Evolutionary conservation across 2,797 vertebrate species (phyloP).

Genomic region (Crax fasciolata): DNA sequence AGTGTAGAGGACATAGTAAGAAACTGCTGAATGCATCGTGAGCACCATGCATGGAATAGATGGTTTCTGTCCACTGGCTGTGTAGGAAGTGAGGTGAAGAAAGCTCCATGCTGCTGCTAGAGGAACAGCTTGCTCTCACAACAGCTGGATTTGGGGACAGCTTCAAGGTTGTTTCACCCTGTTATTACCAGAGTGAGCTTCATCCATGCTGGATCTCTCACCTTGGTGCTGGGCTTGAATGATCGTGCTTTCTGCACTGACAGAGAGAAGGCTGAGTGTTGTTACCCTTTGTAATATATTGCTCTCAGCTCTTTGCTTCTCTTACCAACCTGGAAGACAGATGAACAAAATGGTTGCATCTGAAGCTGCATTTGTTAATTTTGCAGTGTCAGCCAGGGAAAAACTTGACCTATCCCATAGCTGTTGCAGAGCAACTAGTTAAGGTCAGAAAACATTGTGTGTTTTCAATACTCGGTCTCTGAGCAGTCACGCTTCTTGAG

Average conservation of each 20-base stretch:
- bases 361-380: neutral
- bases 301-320: neutral
- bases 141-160: neutral
- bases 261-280: neutral
- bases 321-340: neutral
- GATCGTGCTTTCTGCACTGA: neutral
- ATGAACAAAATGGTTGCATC: neutral
- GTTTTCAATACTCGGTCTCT: neutral
- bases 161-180: neutral
- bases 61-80: too few species aligned
- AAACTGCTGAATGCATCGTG: neutral
- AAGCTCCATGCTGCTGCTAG: neutral
- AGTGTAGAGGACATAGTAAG: rapidly evolving
- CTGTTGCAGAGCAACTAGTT: neutral
- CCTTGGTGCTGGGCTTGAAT: neutral
- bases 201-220: neutral
- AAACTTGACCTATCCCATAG: neutral
- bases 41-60: neutral
- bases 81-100: neutral
- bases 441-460: neutral
- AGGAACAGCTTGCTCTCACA: neutral
- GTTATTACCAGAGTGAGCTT: neutral
- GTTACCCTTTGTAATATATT: neutral
- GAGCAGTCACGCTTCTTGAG: neutral
- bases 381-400: neutral